phyloP scores from a whole-genome alignment of 2,888 invertebrate species.

The Allolobophora icterica region DNA sequence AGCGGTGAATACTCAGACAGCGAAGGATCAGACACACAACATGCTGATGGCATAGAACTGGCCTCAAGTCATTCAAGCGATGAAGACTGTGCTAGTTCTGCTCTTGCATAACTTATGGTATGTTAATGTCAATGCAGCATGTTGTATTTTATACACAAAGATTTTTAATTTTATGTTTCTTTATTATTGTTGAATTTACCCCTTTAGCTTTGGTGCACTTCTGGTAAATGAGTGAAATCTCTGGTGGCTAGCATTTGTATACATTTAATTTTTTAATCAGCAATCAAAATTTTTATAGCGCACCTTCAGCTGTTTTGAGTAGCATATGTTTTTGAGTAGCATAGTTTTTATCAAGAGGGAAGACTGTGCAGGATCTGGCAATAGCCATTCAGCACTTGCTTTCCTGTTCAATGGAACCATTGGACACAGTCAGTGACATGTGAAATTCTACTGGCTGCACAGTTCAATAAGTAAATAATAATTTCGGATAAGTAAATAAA shows the following conservation, averaged over 20 bases:
- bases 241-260: neutral
- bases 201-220: neutral
- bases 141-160: neutral
- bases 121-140: neutral
- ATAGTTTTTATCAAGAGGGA: too few species aligned
- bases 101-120: neutral
- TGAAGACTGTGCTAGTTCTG: neutral
- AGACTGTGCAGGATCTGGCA: too few species aligned
- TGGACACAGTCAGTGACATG: too few species aligned
- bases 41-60: neutral
- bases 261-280: neutral
- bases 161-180: neutral
- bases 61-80: slow-evolving; percentile 24
- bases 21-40: slow-evolving; percentile 21
- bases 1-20: neutral
- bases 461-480: too few species aligned
- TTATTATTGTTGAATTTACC: neutral
- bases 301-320: too few species aligned
- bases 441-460: too few species aligned
- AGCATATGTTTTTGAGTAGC: too few species aligned
- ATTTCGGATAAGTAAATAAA: neutral
- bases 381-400: too few species aligned
- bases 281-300: too few species aligned
- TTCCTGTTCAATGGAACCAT: too few species aligned
- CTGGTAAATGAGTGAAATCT: neutral